Conservation (phyloP, 2,888 invertebrate species). For the Thecocarcelia acutangulata region DNA sequence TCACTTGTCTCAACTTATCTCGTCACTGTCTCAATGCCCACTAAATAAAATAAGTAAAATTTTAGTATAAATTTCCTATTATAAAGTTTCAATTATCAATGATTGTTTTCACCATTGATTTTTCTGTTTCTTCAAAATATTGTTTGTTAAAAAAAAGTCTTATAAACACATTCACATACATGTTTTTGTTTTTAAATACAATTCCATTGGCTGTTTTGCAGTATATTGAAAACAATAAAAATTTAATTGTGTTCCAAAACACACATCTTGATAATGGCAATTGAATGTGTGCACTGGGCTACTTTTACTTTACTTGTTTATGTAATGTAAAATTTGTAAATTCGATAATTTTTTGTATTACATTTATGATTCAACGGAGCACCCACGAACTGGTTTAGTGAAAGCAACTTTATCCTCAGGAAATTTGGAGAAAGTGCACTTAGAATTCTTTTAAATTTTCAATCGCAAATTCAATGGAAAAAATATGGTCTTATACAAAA, state of each 20-base stretch:
- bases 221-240: slow-evolving; percentile 19
- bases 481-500: not conserved
- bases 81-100: too few relatives aligned
- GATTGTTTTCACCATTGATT: too few relatives aligned
- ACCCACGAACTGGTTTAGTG: slow-evolving; percentile 45
- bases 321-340: slow-evolving; percentile 44
- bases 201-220: too few relatives aligned
- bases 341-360: slow-evolving; percentile 21
- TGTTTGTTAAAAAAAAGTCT: too few relatives aligned
- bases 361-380: slow-evolving; percentile 38
- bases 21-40: too few relatives aligned
- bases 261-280: not conserved
- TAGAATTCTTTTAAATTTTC: slow-evolving; percentile 10
- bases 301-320: slow-evolving; percentile 50
- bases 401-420: slow-evolving; percentile 22
- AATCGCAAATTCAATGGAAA: slow-evolving; percentile 10
- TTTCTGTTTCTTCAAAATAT: too few relatives aligned
- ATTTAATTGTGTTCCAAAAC: slow-evolving; percentile 26
- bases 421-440: slow-evolving; percentile 31
- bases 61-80: too few relatives aligned
- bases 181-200: not conserved
- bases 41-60: too few relatives aligned
- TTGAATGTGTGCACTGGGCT: slow-evolving; percentile 2
- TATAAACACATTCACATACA: too few relatives aligned
- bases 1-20: too few relatives aligned